These are phyloP conservation scores for Rhodeus uyekii DNA, from an alignment of 2,797 vertebrate genomes.

Conservation along the genomic window DNA sequence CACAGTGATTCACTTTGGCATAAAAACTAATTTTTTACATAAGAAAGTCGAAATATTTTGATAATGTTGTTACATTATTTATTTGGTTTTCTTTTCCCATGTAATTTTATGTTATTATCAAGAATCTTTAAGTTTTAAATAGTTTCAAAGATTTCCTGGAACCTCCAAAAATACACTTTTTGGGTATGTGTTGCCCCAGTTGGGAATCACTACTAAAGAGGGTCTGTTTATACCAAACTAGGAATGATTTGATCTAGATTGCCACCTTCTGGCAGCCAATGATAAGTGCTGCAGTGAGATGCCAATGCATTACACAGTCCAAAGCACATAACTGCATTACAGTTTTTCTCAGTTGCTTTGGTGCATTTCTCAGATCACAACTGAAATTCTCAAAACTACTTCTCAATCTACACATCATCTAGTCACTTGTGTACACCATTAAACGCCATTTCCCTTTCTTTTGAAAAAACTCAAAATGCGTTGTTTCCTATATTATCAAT, in stretches of 20 bases:
- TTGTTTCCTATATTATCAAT: too few relatives aligned
- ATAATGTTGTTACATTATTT: too few relatives aligned
- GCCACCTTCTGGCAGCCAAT: constrained; percentile 71
- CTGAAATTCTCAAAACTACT: too few relatives aligned
- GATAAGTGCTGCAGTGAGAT: neutral
- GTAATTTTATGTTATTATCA: neutral
- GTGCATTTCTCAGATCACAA: too few relatives aligned
- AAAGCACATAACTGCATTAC: neutral
- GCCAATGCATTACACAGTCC: constrained; percentile 37
- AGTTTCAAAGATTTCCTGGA: neutral
- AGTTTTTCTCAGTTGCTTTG: too few relatives aligned
- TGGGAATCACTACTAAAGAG: neutral
- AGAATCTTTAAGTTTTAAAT: neutral
- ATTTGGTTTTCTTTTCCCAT: neutral
- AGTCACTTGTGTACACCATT: too few relatives aligned
- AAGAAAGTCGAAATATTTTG: neutral
- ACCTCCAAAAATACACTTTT: neutral
- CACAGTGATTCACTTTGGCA: neutral
- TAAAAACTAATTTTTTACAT: neutral
- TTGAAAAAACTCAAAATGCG: too few relatives aligned
- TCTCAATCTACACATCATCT: too few relatives aligned
- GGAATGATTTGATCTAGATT: constrained; percentile 56
- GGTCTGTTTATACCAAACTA: neutral
- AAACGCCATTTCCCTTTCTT: too few relatives aligned
- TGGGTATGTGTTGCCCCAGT: neutral